Base-by-base conservation (phyloP, 1,140 invertebrate species). In the Brachionus rubens region DNA sequence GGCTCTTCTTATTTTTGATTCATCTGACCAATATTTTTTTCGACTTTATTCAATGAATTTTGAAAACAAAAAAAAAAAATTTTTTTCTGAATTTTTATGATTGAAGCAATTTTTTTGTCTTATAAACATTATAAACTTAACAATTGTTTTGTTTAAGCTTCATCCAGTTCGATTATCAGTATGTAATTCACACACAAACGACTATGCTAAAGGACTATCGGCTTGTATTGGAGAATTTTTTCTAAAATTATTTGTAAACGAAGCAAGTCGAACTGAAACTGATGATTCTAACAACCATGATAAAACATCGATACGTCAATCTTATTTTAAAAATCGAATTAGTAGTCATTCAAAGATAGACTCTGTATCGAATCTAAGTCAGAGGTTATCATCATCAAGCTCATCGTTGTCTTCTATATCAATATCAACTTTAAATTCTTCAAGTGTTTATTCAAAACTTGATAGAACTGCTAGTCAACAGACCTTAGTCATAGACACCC, bases 111-210 rank as follows among this genome's bases (percentile, higher is more conserved):
- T 90, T 89, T 82, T 36, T 36, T 36, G n/a, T n/a, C n/a, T n/a
- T n/a, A n/a, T n/a, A n/a, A n/a, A n/a, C n/a, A n/a, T n/a, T n/a
- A n/a, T n/a, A n/a, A n/a, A n/a, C n/a, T n/a, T n/a, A n/a, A n/a
- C n/a, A n/a, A n/a, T n/a, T n/a, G n/a, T n/a, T n/a, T n/a, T n/a
- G n/a, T 36, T 36, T 36, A 5, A 48, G 54, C 30, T 93, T 67
- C 92, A 90, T 52, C 93, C 94, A 3, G 88, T 96, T 16, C 88
- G 93, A 47, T 81, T 96, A 46, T 90, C 92, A 14, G 92, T 91
- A 30, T 98, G 95, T 81, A 97, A 98, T 87, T 86, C 98, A 6
- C 94, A 97, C 82, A 92, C 93, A 0, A 89, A 91, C 78, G 90
- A 92, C 79, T 93, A 93, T 6, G 91, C 91, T 78, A 90, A 90